These are phyloP conservation scores for Urocolius indicus DNA, from an alignment of 2,113 vertebrate genomes.

Conservation along the genomic window DNA sequence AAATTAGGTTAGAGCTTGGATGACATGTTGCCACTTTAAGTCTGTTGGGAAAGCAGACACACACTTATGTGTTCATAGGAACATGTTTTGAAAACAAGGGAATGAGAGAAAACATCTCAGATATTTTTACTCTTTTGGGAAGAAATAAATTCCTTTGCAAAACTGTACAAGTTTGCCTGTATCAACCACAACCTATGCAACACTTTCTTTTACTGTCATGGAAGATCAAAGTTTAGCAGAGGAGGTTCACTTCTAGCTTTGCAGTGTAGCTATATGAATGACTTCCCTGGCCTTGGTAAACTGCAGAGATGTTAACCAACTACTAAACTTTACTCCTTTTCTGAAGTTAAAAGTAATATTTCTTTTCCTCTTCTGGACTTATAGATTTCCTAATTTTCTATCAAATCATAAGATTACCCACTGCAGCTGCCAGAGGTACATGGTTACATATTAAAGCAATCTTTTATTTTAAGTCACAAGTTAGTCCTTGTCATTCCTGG, in stretches of 20 bases:
- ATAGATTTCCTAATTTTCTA: not conserved
- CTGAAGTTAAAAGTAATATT: not conserved
- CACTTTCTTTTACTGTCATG: not conserved
- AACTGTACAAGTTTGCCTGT: not conserved
- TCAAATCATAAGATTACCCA: not conserved
- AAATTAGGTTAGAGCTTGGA: not conserved
- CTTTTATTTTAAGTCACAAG: not conserved
- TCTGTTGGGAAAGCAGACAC: not conserved
- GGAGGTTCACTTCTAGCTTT: not conserved
- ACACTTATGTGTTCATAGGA: not conserved
- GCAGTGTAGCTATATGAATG: not conserved
- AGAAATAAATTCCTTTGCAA: not conserved
- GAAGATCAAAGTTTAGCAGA: not conserved
- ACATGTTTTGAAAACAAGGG: not conserved
- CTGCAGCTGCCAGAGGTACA: not conserved
- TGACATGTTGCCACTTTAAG: rapidly evolving
- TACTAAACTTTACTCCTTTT: not conserved
- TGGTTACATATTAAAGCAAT: not conserved
- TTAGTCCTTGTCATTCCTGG: not conserved
- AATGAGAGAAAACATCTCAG: not conserved
- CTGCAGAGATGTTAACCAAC: not conserved
- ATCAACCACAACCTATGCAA: not conserved
- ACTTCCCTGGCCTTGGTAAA: not conserved
- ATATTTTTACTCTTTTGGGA: not conserved
- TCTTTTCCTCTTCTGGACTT: not conserved